Conservation (phyloP, 2,888 invertebrate genomes). For the Macroteleia sp. region DNA sequence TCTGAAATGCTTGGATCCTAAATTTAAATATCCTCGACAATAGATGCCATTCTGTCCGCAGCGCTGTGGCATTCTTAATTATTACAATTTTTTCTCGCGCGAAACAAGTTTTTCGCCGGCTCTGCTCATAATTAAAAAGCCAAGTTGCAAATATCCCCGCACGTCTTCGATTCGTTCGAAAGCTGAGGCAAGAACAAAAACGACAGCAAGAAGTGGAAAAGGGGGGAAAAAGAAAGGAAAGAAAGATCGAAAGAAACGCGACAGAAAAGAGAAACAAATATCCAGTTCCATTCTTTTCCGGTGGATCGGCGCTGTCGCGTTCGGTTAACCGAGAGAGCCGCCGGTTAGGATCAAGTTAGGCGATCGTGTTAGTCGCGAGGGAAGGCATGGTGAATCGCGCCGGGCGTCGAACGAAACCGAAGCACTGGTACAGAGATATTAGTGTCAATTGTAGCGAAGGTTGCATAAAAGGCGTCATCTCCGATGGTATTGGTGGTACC, state of each 20-base stretch:
- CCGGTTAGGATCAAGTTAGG: conserved; percentile 30
- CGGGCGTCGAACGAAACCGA: conserved; percentile 42
- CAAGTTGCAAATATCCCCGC: conserved; percentile 32
- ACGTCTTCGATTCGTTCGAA: conserved; percentile 18
- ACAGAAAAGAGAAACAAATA: conserved; percentile 31
- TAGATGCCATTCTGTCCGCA: conserved; percentile 30
- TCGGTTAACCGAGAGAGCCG: conserved; percentile 43
- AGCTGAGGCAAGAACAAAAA: conserved; percentile 10
- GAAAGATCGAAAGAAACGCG: conserved; percentile 8
- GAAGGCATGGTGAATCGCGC: conserved; percentile 44
- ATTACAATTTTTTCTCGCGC: conserved; percentile 43
- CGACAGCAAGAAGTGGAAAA: background rate
- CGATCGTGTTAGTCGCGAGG: conserved; percentile 28
- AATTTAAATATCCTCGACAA: conserved; percentile 44
- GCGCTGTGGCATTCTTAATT: conserved; percentile 34
- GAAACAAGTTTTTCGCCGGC: conserved; percentile 48
- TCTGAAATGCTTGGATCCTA: conserved; percentile 7
- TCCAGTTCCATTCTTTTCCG: conserved; percentile 52
- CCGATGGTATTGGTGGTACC: conserved; percentile 69
- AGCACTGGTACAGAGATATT: conserved; percentile 53
- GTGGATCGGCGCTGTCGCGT: conserved; percentile 34
- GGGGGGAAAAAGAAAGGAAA: background rate
- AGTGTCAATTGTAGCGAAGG: conserved; percentile 73
- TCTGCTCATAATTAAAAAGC: conserved; percentile 54
- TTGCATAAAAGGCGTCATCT: conserved; percentile 81